These are phyloP conservation scores for Blennius ocellaris DNA, from an alignment of 2,113 vertebrate genomes.

Conservation along the genomic window DNA sequence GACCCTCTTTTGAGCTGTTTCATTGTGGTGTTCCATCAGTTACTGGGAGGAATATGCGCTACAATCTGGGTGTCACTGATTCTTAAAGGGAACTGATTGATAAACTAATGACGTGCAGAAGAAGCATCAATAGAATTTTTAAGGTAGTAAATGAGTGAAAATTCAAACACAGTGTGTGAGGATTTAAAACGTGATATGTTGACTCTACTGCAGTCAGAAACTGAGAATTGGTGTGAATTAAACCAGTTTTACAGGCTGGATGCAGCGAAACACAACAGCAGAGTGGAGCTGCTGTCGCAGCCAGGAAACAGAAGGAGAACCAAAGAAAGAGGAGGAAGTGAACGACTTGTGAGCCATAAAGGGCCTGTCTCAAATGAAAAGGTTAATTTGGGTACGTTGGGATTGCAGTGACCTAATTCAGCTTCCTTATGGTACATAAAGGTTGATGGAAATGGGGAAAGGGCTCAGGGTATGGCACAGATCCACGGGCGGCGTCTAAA, in stretches of 20 bases:
- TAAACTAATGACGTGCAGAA: too few relatives aligned
- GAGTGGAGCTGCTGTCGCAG: constrained; percentile 36
- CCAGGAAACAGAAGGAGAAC: constrained; percentile 41
- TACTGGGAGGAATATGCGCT: too few relatives aligned
- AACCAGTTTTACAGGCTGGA: constrained; percentile 42
- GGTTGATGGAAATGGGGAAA: constrained; percentile 68
- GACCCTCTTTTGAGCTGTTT: too few relatives aligned
- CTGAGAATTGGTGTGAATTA: constrained; percentile 42
- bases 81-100: too few relatives aligned
- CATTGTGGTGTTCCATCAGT: too few relatives aligned
- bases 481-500: constrained; percentile 46
- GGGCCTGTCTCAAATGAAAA: constrained; percentile 77
- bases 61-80: too few relatives aligned
- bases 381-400: constrained; percentile 71
- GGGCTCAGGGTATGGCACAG: constrained; percentile 65
- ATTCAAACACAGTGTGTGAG: constrained; percentile 11
- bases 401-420: constrained; percentile 75
- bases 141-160: too few relatives aligned
- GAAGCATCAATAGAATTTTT: too few relatives aligned
- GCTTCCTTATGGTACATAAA: constrained; percentile 73
- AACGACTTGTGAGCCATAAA: constrained; percentile 74
- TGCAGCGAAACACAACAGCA: constrained; percentile 45
- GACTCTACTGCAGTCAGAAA: constrained; percentile 28
- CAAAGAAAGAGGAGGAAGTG: constrained; percentile 67
- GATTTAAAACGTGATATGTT: constrained; percentile 27